These are phyloP conservation scores for Calameuta pallipes DNA, from an alignment of 2,888 invertebrate species.

Conservation along the genomic window DNA sequence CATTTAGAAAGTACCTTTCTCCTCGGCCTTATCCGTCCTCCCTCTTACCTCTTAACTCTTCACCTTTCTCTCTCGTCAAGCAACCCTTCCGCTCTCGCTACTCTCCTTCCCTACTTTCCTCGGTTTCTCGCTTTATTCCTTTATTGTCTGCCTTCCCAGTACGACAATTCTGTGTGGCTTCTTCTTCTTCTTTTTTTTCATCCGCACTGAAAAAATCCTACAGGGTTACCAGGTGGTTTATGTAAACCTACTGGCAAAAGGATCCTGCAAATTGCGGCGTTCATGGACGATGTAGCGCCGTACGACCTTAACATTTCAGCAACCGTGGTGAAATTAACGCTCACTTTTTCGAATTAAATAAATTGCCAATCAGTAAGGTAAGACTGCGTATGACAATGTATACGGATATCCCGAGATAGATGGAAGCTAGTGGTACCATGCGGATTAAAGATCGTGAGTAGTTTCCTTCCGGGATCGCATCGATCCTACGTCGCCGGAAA, in stretches of 20 bases:
- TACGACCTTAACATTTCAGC: background rate
- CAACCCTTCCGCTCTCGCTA: conserved; percentile 12
- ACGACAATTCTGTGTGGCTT: background rate
- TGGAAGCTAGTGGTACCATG: too few relatives aligned
- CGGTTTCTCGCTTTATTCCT: background rate
- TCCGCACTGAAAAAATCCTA: background rate
- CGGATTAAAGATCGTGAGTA: too few relatives aligned
- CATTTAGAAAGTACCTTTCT: conserved; percentile 42
- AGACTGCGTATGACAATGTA: too few relatives aligned
- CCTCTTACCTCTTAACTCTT: conserved; percentile 24
- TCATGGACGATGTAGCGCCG: background rate
- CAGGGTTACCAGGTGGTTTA: background rate
- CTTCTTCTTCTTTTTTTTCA: background rate
- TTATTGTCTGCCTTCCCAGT: background rate
- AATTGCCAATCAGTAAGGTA: too few relatives aligned
- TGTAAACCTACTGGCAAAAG: background rate
- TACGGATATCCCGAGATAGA: too few relatives aligned
- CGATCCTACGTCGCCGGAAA: too few relatives aligned
- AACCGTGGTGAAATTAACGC: too few relatives aligned
- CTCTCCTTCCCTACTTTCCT: background rate
- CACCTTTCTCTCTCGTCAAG: conserved; percentile 14
- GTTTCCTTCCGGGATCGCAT: too few relatives aligned
- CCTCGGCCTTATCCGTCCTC: conserved; percentile 25
- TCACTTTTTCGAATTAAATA: too few relatives aligned
- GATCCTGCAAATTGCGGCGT: background rate